Percentiles rank a stretch among this genome's conserved stretches.
Evolutionary conservation across 2,888 invertebrate species (phyloP).

Genomic region (Lasioglossum oenotherae): DNA sequence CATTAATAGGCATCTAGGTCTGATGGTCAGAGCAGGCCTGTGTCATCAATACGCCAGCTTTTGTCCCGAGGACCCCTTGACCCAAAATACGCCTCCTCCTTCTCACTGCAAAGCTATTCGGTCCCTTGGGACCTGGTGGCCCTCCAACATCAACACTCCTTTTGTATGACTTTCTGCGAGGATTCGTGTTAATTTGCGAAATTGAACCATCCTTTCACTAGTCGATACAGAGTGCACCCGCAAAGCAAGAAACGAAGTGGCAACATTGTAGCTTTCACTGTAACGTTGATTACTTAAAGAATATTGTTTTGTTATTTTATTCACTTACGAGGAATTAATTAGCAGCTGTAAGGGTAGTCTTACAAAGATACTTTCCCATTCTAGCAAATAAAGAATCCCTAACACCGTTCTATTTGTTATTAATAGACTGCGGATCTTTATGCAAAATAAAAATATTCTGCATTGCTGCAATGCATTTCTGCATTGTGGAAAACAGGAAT

Average conservation of each 20-base stretch:
- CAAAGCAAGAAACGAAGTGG: neutral
- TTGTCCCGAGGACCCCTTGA: neutral
- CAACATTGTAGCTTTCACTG: too few relatives aligned
- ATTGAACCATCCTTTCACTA: neutral
- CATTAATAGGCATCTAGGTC: slow-evolving; percentile 3
- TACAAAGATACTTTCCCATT: neutral
- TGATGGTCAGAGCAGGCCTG: neutral
- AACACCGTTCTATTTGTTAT: neutral
- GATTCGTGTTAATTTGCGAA: slow-evolving; percentile 3
- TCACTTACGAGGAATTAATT: neutral
- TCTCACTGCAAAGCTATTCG: neutral
- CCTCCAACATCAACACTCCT: neutral
- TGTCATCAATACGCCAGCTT: neutral
- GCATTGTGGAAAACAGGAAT: neutral
- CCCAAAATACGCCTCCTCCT: neutral
- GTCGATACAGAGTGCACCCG: neutral
- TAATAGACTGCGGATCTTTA: neutral
- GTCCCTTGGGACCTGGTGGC: neutral
- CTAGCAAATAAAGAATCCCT: neutral
- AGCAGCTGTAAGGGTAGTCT: neutral
- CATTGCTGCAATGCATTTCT: too few relatives aligned
- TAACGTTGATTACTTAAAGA: too few relatives aligned
- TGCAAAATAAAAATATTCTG: too few relatives aligned
- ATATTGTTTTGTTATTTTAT: neutral
- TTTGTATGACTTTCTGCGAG: neutral